A percentile compares a stretch with the other conserved stretches of the same genome.
Conservation (phyloP, 2,797 vertebrate species). For the Propithecus deckenii region DNA sequence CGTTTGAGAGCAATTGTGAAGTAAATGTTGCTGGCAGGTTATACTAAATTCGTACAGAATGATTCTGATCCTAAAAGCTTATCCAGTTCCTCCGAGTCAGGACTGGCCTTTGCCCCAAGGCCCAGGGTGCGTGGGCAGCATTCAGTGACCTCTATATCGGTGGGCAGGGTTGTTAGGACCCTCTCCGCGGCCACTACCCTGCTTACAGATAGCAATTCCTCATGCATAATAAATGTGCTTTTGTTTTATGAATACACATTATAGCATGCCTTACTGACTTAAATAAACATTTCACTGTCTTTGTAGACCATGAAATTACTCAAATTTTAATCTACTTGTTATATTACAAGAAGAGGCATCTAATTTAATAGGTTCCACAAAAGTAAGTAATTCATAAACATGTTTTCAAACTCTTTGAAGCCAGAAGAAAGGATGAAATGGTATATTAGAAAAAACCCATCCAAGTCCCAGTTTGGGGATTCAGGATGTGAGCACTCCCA, state of each 20-base stretch:
- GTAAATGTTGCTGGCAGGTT: neutral
- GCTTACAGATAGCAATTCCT: neutral
- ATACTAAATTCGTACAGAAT: neutral
- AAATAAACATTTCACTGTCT: constrained; percentile 79
- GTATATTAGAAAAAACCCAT: neutral
- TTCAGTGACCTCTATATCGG: neutral
- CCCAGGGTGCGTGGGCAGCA: neutral
- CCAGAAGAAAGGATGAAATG: constrained; percentile 53
- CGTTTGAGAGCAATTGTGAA: neutral
- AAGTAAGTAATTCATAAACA: constrained; percentile 68
- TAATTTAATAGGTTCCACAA: constrained; percentile 78
- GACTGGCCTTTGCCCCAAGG: neutral
- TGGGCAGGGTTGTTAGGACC: neutral
- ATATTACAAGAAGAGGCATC: constrained; percentile 52
- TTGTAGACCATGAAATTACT: constrained; percentile 82
- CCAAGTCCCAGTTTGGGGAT: neutral
- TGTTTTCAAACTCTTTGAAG: constrained; percentile 74
- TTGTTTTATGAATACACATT: constrained; percentile 44
- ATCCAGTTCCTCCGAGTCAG: neutral
- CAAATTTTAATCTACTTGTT: constrained; percentile 78
- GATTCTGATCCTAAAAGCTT: neutral
- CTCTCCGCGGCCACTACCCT: neutral
- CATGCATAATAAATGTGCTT: constrained; percentile 15
- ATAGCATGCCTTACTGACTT: constrained; percentile 55
- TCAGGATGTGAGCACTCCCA: neutral